Evolutionary conservation across 2,797 vertebrate genomes (phyloP).

Genomic region (Tachyglossus aculeatus): DNA sequence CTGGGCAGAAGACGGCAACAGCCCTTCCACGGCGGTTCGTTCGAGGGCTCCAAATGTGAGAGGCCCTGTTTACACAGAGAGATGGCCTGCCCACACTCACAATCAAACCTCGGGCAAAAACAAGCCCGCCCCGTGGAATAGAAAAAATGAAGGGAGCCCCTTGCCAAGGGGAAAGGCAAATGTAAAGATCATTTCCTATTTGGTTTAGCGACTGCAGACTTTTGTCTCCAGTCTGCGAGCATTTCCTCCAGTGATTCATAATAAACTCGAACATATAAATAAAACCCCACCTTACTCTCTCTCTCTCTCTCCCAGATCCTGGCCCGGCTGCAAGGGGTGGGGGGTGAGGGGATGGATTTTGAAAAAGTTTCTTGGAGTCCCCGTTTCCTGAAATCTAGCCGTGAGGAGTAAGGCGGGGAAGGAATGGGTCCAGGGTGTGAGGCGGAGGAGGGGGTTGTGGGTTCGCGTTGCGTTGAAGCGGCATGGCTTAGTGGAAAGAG

Average conservation of each 20-base stretch:
- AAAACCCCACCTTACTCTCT: conserved; percentile 67
- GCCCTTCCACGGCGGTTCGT: conserved; percentile 57
- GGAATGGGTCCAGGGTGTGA: background rate
- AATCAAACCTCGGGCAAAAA: conserved; percentile 65
- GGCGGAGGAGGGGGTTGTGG: background rate
- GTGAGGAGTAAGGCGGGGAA: background rate
- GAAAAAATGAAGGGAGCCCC: conserved; percentile 44
- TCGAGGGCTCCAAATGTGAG: conserved; percentile 26
- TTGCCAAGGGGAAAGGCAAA: conserved; percentile 74
- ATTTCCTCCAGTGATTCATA: conserved; percentile 77
- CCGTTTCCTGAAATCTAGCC: too few relatives aligned
- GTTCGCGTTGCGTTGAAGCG: too few relatives aligned
- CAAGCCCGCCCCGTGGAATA: conserved; percentile 49
- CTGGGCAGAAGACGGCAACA: conserved; percentile 56
- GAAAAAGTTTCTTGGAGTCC: too few relatives aligned
- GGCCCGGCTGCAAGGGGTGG: too few relatives aligned
- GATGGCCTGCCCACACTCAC: conserved; percentile 59
- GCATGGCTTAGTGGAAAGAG: too few relatives aligned
- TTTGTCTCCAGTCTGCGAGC: conserved; percentile 76
- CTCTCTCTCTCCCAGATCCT: too few relatives aligned
- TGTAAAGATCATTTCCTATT: conserved; percentile 75
- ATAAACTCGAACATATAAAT: conserved; percentile 75
- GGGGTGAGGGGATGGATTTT: too few relatives aligned
- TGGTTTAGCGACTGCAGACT: conserved; percentile 73
- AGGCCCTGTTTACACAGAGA: conserved; percentile 67